Base-by-base conservation (phyloP, 2,113 vertebrate species). In the Chrysemys picta region DNA sequence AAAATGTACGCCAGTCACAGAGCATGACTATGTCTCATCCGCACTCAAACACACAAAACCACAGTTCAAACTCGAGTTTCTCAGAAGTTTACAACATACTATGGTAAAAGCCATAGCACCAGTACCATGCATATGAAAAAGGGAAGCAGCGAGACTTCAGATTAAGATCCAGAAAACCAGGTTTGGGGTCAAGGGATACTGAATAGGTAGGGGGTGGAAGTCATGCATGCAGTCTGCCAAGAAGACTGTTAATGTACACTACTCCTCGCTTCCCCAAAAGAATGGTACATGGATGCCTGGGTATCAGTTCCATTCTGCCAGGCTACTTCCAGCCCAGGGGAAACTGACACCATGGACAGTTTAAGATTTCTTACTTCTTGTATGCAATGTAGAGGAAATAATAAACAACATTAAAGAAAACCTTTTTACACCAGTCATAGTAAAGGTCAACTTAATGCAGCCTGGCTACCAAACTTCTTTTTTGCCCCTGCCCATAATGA, bases 1-100 rank as follows among this genome's bases (percentile, higher is more conserved):
- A 35, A 72, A 16, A 7, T 1, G 8, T 0, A 4, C 3, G 1
- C 6, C 2, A 65, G 62, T 54, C n/a, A 8, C 1, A 38, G 2
- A 3, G 6, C 5, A 4, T 17, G 35, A 79, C 81, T 17, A 59
- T 8, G 76, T 49, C 17, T 69, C 65, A 69, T 72, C 65, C n/a
- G n/a, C 65, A 72, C 5, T 6, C 31, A 3, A 11, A 17, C 42
- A 47, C 10, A 4, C 42, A 47, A 9, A 54, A 42, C n/a, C 52
- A 50, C 38, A n/a, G 29, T 69, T 80, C 54, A 53, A 47, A n/a
- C 38, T 82, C 22, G 29, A 52, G 49, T 89, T 82, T 52, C 75
- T 53, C 47, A 78, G 75, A 78, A 76, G 5, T 21, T 45, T 78
- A 24, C 75, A 47, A 27, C 45, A 47, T 12, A 25, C 11, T 29